These are phyloP conservation scores for Corydoras sp. DNA, from an alignment of 2,113 vertebrate genomes.

Conservation along the genomic window DNA sequence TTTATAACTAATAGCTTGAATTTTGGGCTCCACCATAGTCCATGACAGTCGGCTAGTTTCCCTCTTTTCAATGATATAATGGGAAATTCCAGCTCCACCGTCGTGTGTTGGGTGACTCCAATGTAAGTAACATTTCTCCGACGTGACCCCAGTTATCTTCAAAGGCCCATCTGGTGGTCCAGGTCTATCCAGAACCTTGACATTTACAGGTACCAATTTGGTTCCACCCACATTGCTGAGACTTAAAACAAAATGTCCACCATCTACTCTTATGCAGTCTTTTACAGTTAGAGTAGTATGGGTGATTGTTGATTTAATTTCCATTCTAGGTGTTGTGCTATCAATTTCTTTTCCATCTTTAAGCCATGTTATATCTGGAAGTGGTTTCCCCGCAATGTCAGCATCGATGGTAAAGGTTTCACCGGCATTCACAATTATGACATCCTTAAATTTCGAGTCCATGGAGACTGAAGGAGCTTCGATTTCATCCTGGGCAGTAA, in stretches of 20 bases:
- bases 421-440: constrained; percentile 82
- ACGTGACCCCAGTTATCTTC: constrained; percentile 84
- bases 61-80: constrained; percentile 95
- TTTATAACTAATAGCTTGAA: constrained; percentile 92
- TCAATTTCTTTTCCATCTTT: constrained; percentile 95
- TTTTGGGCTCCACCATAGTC: constrained; percentile 90
- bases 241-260: constrained; percentile 86
- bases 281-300: constrained; percentile 83
- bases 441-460: constrained; percentile 91
- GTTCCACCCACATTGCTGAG: constrained; percentile 91
- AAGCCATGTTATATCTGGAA: constrained; percentile 85
- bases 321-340: constrained; percentile 82
- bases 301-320: constrained; percentile 86
- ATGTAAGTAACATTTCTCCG: constrained; percentile 93
- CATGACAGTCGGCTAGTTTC: constrained; percentile 96
- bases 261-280: constrained; percentile 88
- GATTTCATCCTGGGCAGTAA: constrained; percentile 96
- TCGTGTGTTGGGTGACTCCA: constrained; percentile 92
- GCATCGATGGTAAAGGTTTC: constrained; percentile 91
- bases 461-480: constrained; percentile 84
- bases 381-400: constrained; percentile 88
- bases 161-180: constrained; percentile 91
- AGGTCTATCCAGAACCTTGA: constrained; percentile 93
- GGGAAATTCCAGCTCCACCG: constrained; percentile 85
- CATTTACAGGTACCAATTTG: constrained; percentile 86